phyloP scores from a whole-genome alignment of 2,113 vertebrate genomes.

The Hoplias malabaricus region DNA sequence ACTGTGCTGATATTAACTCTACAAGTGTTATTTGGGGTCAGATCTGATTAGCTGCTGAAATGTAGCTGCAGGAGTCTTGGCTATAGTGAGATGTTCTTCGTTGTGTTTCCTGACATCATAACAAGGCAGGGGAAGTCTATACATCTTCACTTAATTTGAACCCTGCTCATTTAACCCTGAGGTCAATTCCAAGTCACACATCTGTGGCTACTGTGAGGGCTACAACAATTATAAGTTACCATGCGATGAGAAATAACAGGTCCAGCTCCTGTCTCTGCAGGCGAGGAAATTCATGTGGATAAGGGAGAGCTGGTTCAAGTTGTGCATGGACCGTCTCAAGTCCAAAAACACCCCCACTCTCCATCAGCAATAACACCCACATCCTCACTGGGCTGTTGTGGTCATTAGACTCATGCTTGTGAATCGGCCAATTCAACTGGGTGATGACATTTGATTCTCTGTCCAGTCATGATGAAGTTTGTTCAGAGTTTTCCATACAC shows the following conservation, averaged over 20 bases:
- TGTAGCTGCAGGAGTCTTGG: neutral
- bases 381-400: constrained; percentile 2
- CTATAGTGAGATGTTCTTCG: constrained; percentile 1
- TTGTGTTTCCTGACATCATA: constrained; percentile 13
- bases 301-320: constrained; percentile 37
- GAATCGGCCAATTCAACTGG: constrained; percentile 38
- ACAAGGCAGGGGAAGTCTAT: neutral
- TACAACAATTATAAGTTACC: constrained; percentile 32
- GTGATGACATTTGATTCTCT: constrained; percentile 17
- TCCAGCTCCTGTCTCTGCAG: constrained; percentile 13
- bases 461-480: constrained; percentile 14
- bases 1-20: neutral
- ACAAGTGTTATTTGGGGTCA: neutral
- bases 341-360: constrained; percentile 42
- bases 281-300: constrained; percentile 34
- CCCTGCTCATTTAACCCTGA: constrained; percentile 15
- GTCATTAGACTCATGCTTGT: constrained; percentile 38
- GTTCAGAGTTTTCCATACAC: constrained; percentile 26
- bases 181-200: constrained; percentile 25
- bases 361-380: constrained; percentile 42
- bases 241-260: constrained; percentile 31
- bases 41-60: neutral
- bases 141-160: constrained; percentile 31
- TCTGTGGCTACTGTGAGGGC: constrained; percentile 40
- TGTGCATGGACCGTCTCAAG: constrained; percentile 32